phyloP scores from a whole-genome alignment of 2,797 vertebrate genomes.

The Gobionotothen gibberifrons region DNA sequence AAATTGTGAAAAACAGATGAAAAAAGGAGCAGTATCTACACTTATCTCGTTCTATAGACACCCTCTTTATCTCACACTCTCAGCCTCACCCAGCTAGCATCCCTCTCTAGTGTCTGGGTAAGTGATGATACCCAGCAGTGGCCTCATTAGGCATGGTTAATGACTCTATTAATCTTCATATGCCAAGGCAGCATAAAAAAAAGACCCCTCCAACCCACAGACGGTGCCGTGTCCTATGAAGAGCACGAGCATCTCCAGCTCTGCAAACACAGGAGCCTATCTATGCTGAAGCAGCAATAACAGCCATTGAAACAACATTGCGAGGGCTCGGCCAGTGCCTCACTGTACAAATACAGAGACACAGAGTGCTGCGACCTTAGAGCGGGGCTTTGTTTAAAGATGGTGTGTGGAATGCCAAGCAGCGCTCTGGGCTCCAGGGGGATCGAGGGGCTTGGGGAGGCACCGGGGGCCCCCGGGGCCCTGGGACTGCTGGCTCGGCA shows the following conservation, averaged over 20 bases:
- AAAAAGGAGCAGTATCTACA: conserved; percentile 33
- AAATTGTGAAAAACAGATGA: conserved; percentile 45
- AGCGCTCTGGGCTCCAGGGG: conserved; percentile 62
- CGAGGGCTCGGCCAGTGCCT: conserved; percentile 50
- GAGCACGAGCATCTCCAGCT: conserved; percentile 43
- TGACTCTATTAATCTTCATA: conserved; percentile 71
- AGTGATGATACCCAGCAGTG: conserved; percentile 49
- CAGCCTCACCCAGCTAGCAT: conserved; percentile 4
- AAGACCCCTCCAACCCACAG: conserved; percentile 21
- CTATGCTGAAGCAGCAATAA: conserved; percentile 75
- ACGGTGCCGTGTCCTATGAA: conserved; percentile 41
- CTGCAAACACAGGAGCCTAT: conserved; percentile 48
- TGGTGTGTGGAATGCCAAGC: conserved; percentile 79
- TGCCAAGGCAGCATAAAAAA: conserved; percentile 32
- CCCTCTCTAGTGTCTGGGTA: conserved; percentile 31
- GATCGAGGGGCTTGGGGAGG: conserved; percentile 58
- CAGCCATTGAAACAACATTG: conserved; percentile 62
- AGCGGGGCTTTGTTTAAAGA: conserved; percentile 81
- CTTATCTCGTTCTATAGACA: background rate
- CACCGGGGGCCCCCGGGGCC: conserved; percentile 27
- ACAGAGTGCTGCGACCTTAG: conserved; percentile 63
- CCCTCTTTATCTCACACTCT: conserved; percentile 14
- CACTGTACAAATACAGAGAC: conserved; percentile 78
- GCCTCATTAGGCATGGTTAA: conserved; percentile 46
- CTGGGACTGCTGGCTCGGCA: conserved; percentile 75